phyloP scores from a whole-genome alignment of 37 sponge, comb jelly and placozoan species.

The Chondrosia reniformis region DNA sequence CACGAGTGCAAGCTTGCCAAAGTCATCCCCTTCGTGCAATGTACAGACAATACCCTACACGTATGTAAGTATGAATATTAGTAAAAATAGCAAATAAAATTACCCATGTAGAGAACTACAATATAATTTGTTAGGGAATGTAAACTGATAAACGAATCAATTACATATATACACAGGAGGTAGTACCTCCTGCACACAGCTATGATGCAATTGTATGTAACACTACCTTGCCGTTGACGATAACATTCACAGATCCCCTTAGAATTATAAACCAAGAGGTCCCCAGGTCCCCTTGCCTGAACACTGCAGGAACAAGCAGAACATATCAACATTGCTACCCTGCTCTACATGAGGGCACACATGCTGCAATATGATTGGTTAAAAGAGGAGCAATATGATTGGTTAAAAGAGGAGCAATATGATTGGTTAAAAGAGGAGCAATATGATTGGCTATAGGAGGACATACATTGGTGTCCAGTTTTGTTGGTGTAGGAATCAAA shows the following conservation, averaged over 20 bases:
- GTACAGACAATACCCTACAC: constrained; percentile 80
- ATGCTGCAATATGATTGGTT: not conserved
- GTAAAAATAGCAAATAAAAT: no score
- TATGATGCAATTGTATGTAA: no score
- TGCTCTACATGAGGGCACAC: constrained; percentile 14
- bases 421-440: not conserved
- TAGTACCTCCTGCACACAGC: no score
- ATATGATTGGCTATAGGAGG: not conserved
- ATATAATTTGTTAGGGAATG: no score
- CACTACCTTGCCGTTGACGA: constrained; percentile 71
- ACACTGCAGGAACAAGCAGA: constrained; percentile 46
- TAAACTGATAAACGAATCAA: no score
- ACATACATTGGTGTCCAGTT: constrained; percentile 58
- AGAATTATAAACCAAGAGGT: constrained; percentile 81
- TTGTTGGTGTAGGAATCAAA: constrained; percentile 24
- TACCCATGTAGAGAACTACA: no score
- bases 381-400: not conserved
- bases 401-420: not conserved
- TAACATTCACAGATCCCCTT: constrained; percentile 84
- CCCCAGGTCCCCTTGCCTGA: constrained; percentile 80
- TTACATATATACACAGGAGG: no score
- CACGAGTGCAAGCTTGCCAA: constrained; percentile 80
- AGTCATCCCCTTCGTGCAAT: constrained; percentile 86
- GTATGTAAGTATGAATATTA: no score
- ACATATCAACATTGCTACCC: not conserved